These are phyloP conservation scores for Ptychoptera contaminata DNA, from an alignment of 2,888 invertebrate genomes.

Conservation along the genomic window DNA sequence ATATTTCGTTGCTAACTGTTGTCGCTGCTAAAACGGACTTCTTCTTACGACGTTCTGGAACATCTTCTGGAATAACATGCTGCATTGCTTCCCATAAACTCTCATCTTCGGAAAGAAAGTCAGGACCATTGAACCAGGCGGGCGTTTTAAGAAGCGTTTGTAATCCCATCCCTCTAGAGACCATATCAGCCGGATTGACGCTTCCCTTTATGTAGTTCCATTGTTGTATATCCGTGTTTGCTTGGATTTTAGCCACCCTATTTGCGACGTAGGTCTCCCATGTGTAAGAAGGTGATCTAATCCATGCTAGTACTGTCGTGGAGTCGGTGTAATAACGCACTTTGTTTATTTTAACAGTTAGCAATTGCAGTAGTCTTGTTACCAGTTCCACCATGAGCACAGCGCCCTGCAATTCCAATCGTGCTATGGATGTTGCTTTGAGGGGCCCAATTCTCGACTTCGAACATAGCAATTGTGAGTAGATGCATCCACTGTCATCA, in stretches of 20 bases:
- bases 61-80: too few species aligned
- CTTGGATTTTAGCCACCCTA: conserved; percentile 9
- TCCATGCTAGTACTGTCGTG: conserved; percentile 9
- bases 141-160: conserved; percentile 3
- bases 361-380: too few species aligned
- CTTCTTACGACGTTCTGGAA: too few species aligned
- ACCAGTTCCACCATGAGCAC: too few species aligned
- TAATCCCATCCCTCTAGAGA: conserved; percentile 10
- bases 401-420: conserved; percentile 11
- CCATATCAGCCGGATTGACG: conserved; percentile 11
- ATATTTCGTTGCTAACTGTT: too few species aligned
- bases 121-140: conserved; percentile 12
- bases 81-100: too few species aligned
- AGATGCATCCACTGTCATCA: too few species aligned
- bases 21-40: too few species aligned
- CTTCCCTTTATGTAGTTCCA: conserved; percentile 10
- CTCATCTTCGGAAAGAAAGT: conserved; percentile 1
- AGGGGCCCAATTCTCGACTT: conserved; percentile 5
- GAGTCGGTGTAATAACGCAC: neutral
- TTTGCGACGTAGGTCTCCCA: conserved; percentile 9
- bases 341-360: too few species aligned
- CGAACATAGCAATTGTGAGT: neutral
- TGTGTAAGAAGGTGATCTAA: conserved; percentile 6
- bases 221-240: neutral
- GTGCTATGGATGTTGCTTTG: conserved; percentile 12